Conservation (phyloP, 2,888 invertebrate species). For the Drosophila histrio region DNA sequence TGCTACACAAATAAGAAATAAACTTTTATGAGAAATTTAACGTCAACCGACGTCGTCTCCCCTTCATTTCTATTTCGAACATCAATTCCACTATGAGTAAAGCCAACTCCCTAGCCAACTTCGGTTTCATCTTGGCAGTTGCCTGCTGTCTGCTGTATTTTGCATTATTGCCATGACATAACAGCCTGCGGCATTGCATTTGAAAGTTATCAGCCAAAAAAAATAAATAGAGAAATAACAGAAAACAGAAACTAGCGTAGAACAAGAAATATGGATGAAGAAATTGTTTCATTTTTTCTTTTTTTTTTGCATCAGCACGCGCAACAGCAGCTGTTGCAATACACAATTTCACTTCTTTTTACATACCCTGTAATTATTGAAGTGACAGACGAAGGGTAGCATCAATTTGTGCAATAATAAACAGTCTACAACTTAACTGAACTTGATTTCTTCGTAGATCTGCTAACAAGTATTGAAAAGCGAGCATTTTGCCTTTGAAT, state of each 20-base stretch:
- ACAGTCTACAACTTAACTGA: too few relatives aligned
- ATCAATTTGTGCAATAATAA: background rate
- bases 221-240: background rate
- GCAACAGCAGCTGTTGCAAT: slow-evolving; percentile 61
- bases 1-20: slow-evolving; percentile 34
- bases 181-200: slow-evolving; percentile 77
- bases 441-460: too few relatives aligned
- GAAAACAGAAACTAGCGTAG: slow-evolving; percentile 30
- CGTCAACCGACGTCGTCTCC: slow-evolving; percentile 57
- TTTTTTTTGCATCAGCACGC: slow-evolving; percentile 13
- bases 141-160: slow-evolving; percentile 55
- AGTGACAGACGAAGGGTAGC: background rate
- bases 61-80: slow-evolving; percentile 12
- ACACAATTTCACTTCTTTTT: slow-evolving; percentile 16
- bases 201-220: slow-evolving; percentile 68
- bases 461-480: too few relatives aligned
- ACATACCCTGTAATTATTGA: slow-evolving; percentile 11
- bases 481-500: too few relatives aligned
- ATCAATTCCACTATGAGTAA: slow-evolving; percentile 1
- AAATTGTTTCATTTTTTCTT: slow-evolving; percentile 46
- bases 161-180: slow-evolving; percentile 75
- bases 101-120: slow-evolving; percentile 12
- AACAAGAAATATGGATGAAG: slow-evolving; percentile 55
- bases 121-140: slow-evolving; percentile 11
- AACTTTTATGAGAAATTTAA: slow-evolving; percentile 77